Evolutionary conservation across 1,140 invertebrate species (phyloP).

Genomic region (Dryas iulia): DNA sequence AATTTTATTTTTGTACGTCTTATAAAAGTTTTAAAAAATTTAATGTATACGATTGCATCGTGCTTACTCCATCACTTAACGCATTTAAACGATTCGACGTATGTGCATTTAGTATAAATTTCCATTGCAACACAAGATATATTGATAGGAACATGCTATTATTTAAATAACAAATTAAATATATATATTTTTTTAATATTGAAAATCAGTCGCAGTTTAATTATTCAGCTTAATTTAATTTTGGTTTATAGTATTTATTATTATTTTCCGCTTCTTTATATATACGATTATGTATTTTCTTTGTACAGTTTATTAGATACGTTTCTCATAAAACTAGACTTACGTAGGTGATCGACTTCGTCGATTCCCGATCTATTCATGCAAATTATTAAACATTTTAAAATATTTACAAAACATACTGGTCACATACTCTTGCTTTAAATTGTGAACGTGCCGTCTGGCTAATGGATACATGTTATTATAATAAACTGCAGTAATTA

Average conservation of each 20-base stretch:
- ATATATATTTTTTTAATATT: background rate
- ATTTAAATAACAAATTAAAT: background rate
- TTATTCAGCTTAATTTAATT: too few relatives aligned
- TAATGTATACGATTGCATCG: slow-evolving; percentile 24
- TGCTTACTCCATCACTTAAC: slow-evolving; percentile 17
- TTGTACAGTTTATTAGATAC: background rate
- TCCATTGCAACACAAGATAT: slow-evolving; percentile 33
- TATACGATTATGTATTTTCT: too few relatives aligned
- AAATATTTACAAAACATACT: slow-evolving; percentile 53
- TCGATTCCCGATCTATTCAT: slow-evolving; percentile 32
- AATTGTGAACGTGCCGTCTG: slow-evolving; percentile 34
- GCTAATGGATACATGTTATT: slow-evolving; percentile 37
- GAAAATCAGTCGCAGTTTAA: too few relatives aligned
- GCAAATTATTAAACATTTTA: slow-evolving; percentile 18
- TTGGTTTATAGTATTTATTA: too few relatives aligned
- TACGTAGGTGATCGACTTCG: background rate
- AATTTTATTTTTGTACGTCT: background rate
- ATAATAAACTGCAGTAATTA: slow-evolving; percentile 44
- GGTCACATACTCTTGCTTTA: slow-evolving; percentile 34
- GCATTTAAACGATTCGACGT: slow-evolving; percentile 32
- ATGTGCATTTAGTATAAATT: slow-evolving; percentile 6
- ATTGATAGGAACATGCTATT: background rate
- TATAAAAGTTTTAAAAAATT: background rate
- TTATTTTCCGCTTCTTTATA: background rate
- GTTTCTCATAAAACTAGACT: too few relatives aligned